Percentiles rank a stretch among this genome's conserved stretches.
phyloP scores from a whole-genome alignment of 2,113 vertebrate genomes.

The Scomber scombrus region DNA sequence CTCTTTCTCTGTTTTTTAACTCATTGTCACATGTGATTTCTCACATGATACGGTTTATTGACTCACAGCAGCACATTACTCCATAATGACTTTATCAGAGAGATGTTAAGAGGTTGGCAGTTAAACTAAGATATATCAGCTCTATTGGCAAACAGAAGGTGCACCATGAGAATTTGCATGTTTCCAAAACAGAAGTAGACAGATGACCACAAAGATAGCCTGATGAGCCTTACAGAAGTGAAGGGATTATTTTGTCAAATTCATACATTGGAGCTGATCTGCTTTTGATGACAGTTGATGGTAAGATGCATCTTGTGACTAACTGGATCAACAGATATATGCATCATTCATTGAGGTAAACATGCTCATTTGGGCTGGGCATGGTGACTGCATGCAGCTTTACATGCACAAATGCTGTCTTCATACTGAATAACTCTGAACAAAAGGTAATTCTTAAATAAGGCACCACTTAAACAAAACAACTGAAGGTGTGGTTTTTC shows the following conservation, averaged over 20 bases:
- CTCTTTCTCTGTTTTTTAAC: slow-evolving; percentile 43
- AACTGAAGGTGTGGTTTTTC: not conserved
- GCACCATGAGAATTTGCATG: not conserved
- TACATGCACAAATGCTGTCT: not conserved
- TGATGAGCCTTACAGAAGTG: not conserved
- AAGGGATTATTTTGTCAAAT: not conserved
- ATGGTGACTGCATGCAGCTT: too few species aligned
- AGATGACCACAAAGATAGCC: not conserved
- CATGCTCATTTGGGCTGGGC: too few species aligned
- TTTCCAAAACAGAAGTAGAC: not conserved
- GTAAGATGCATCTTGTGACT: too few species aligned
- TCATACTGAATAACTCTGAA: not conserved
- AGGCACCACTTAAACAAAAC: not conserved
- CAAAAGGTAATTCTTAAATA: not conserved
- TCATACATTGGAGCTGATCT: not conserved
- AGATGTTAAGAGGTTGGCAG: not conserved
- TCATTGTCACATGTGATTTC: slow-evolving; percentile 32
- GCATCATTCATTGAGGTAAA: not conserved
- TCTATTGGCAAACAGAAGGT: slow-evolving; percentile 14
- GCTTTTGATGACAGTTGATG: too few species aligned
- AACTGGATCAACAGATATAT: too few species aligned
- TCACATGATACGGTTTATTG: slow-evolving; percentile 36
- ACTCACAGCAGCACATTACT: slow-evolving; percentile 38
- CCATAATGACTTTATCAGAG: slow-evolving; percentile 53
- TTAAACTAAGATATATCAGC: slow-evolving; percentile 4